Conservation (phyloP, 1,140 invertebrate genomes). For the Drosophila pseudoananassae region DNA sequence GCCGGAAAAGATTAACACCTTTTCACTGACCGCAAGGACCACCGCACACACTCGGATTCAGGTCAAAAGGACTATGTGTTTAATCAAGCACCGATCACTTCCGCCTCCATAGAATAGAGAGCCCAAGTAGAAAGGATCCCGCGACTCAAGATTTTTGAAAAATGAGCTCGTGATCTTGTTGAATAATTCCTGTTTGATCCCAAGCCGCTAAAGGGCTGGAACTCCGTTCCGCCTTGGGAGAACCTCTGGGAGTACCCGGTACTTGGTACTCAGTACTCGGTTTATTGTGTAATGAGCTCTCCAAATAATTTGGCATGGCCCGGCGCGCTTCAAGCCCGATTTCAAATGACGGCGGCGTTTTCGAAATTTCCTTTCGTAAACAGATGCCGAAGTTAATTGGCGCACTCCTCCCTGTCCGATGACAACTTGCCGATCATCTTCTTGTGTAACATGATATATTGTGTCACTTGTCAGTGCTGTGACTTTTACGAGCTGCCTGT, state of each 20-base stretch:
- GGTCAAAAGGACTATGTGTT: conserved; percentile 45
- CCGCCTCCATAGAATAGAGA: conserved; percentile 27
- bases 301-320: conserved; percentile 77
- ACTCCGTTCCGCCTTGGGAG: conserved; percentile 9
- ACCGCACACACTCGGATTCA: conserved; percentile 17
- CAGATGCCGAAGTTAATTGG: conserved; percentile 80
- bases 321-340: conserved; percentile 79
- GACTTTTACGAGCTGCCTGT: conserved; percentile 75
- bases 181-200: conserved; percentile 65
- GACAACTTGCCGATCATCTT: conserved; percentile 81
- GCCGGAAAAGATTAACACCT: conserved; percentile 70
- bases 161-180: conserved; percentile 76
- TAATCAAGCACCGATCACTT: conserved; percentile 52
- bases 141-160: conserved; percentile 54
- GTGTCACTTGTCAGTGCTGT: conserved; percentile 79
- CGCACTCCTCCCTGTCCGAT: conserved; percentile 64
- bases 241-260: not conserved
- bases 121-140: not conserved
- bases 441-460: conserved; percentile 81
- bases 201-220: conserved; percentile 16
- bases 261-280: not conserved
- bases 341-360: conserved; percentile 59
- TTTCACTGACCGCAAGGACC: conserved; percentile 41
- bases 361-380: conserved; percentile 64
- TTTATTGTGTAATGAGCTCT: conserved; percentile 81